Evolutionary conservation across 2,113 vertebrate genomes (phyloP).

Genomic region (Corydoras maculifer): DNA sequence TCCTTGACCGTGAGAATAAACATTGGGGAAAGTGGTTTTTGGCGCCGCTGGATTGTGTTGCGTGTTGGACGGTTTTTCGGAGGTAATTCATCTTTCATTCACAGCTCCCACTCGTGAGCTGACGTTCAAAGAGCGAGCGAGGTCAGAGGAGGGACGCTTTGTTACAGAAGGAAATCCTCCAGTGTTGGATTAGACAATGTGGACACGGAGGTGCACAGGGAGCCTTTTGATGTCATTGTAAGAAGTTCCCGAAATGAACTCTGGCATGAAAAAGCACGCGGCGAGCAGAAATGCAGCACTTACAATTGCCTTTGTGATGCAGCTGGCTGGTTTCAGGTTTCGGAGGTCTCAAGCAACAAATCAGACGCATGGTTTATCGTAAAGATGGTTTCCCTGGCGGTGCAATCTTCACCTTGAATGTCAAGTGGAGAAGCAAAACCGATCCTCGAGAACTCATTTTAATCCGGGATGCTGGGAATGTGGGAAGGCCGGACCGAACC

Average conservation of each 20-base stretch:
- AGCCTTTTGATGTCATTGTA: slow-evolving; percentile 31
- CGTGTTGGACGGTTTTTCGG: background rate
- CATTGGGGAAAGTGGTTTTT: slow-evolving; percentile 1
- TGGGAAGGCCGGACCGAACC: too few species aligned
- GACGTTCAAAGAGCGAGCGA: background rate
- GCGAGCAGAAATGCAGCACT: background rate
- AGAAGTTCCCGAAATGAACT: background rate
- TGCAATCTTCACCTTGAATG: too few species aligned
- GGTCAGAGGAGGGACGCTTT: slow-evolving; percentile 26
- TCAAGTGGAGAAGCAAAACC: too few species aligned
- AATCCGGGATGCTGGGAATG: too few species aligned
- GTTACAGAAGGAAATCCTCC: slow-evolving; percentile 31
- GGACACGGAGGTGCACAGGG: slow-evolving; percentile 18
- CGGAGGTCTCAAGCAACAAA: background rate
- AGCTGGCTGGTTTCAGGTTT: background rate
- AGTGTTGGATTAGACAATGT: slow-evolving; percentile 35
- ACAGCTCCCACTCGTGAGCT: background rate
- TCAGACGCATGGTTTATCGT: background rate
- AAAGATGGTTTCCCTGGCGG: background rate
- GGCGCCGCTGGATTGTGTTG: background rate
- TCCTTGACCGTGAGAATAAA: background rate
- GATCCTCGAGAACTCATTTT: too few species aligned
- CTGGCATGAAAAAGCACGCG: background rate
- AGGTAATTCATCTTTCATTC: background rate
- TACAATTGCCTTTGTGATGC: background rate